Percentiles rank a stretch among this genome's conserved stretches.
These are phyloP conservation scores for Syngnathus floridae DNA, from an alignment of 2,113 vertebrate genomes.

Conservation along the genomic window DNA sequence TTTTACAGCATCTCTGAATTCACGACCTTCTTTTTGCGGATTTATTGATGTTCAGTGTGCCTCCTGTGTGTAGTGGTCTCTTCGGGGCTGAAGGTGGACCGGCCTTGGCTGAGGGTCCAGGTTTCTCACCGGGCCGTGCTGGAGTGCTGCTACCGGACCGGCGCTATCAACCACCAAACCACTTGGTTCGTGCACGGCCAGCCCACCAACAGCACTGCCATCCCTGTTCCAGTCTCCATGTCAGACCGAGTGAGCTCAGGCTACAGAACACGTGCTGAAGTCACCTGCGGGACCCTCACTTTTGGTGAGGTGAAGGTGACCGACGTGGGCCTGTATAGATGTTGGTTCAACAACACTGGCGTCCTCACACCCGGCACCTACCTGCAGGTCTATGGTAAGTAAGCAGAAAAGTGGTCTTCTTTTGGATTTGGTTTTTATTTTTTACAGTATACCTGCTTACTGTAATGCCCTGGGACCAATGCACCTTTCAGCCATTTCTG, in stretches of 20 bases:
- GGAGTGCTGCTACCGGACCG: constrained; percentile 47
- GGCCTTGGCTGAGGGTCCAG: constrained; percentile 12
- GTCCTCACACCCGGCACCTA: constrained; percentile 55
- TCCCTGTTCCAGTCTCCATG: rapidly evolving
- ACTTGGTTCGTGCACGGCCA: not conserved
- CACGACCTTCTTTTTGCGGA: not conserved
- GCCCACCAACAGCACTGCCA: rapidly evolving
- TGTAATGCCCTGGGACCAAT: too few relatives aligned
- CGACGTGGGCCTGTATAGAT: constrained; percentile 61
- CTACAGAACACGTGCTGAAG: rapidly evolving
- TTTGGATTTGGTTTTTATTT: too few relatives aligned
- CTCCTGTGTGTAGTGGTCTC: constrained; percentile 26
- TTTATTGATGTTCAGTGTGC: not conserved
- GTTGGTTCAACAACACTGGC: rapidly evolving
- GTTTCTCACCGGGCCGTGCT: rapidly evolving
- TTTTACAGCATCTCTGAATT: not conserved
- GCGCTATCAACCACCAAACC: rapidly evolving
- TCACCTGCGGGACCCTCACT: constrained; percentile 11
- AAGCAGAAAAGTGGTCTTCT: too few relatives aligned
- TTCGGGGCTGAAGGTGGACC: constrained; percentile 20
- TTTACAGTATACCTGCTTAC: too few relatives aligned
- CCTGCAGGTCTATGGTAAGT: constrained; percentile 70
- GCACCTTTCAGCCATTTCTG: too few relatives aligned
- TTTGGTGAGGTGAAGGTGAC: not conserved
- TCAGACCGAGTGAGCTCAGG: rapidly evolving